phyloP scores from a whole-genome alignment of 2,797 vertebrate species.

The Betta splendens region DNA sequence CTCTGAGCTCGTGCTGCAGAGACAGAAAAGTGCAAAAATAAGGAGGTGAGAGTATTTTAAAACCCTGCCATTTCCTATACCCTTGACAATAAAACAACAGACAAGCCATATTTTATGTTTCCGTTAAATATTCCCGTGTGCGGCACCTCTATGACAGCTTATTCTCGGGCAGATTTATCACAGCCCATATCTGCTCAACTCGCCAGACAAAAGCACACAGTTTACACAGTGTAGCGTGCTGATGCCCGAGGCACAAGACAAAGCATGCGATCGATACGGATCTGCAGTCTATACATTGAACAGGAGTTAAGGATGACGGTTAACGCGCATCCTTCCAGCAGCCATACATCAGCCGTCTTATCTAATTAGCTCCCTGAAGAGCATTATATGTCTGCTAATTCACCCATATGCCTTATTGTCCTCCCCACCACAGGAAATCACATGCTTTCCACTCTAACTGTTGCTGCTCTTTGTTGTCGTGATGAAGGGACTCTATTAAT shows the following conservation, averaged over 20 bases:
- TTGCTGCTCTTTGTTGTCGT: constrained; percentile 44
- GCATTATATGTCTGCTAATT: constrained; percentile 57
- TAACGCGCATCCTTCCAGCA: constrained; percentile 69
- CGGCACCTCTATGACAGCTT: constrained; percentile 77
- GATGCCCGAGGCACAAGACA: constrained; percentile 72
- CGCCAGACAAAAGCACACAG: constrained; percentile 68
- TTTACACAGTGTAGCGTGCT: constrained; percentile 53
- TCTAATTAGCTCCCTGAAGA: constrained; percentile 78
- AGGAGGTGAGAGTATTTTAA: constrained; percentile 69
- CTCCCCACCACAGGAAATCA: constrained; percentile 32
- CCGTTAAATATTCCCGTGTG: constrained; percentile 82
- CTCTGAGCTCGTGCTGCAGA: constrained; percentile 54
- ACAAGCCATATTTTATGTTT: constrained; percentile 81
- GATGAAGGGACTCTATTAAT: constrained; percentile 57
- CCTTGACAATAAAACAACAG: constrained; percentile 78
- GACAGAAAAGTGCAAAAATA: constrained; percentile 61
- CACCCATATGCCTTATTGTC: constrained; percentile 47
- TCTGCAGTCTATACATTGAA: constrained; percentile 79
- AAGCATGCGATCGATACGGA: constrained; percentile 79
- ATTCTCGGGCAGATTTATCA: constrained; percentile 83
- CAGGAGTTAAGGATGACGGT: constrained; percentile 56
- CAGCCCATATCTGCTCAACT: constrained; percentile 75
- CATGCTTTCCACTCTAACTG: constrained; percentile 21
- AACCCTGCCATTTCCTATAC: constrained; percentile 71
- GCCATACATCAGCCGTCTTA: constrained; percentile 68